A percentile compares a stretch with the other conserved stretches of the same genome.
Conservation (phyloP, 1,140 invertebrate genomes). For the Drosophila jambulina region DNA sequence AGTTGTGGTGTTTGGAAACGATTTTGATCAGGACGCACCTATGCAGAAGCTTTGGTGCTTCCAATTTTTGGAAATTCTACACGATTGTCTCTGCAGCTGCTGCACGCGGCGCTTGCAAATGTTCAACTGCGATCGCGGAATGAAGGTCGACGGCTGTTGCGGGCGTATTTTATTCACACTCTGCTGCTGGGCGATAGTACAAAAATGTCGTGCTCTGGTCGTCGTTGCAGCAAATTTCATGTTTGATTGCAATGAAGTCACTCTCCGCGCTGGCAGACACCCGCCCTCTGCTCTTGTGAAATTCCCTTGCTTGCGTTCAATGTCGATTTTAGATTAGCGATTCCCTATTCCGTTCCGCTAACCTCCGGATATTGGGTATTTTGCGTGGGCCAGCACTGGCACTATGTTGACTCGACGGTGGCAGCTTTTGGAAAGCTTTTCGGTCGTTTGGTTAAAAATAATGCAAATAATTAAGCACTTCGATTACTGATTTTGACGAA, state of each 20-base stretch:
- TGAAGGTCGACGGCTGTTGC: slow-evolving; percentile 57
- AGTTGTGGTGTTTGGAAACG: slow-evolving; percentile 13
- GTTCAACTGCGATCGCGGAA: slow-evolving; percentile 62
- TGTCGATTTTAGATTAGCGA: slow-evolving; percentile 26
- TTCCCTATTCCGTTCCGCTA: slow-evolving; percentile 9
- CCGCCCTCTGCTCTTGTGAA: slow-evolving; percentile 51
- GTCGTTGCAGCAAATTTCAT: slow-evolving; percentile 84
- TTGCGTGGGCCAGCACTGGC: slow-evolving; percentile 30
- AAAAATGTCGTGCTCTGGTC: slow-evolving; percentile 72
- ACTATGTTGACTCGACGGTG: slow-evolving; percentile 23
- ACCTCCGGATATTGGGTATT: slow-evolving; percentile 16
- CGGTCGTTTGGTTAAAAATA: slow-evolving; percentile 44
- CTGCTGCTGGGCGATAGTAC: slow-evolving; percentile 57
- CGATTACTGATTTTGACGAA: slow-evolving; percentile 52
- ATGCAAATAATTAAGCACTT: slow-evolving; percentile 65
- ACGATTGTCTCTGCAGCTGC: slow-evolving; percentile 62
- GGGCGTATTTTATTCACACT: slow-evolving; percentile 67
- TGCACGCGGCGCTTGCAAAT: slow-evolving; percentile 49
- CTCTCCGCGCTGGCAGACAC: slow-evolving; percentile 47
- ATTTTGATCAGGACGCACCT: slow-evolving; percentile 80
- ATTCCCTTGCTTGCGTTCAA: slow-evolving; percentile 19
- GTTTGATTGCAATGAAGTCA: slow-evolving; percentile 80
- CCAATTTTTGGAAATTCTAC: slow-evolving; percentile 72
- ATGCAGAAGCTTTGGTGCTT: slow-evolving; percentile 84
- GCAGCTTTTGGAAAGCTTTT: slow-evolving; percentile 55